phyloP scores from a whole-genome alignment of 2,888 invertebrate species.

The Gastracanthus pulcherrimus region DNA sequence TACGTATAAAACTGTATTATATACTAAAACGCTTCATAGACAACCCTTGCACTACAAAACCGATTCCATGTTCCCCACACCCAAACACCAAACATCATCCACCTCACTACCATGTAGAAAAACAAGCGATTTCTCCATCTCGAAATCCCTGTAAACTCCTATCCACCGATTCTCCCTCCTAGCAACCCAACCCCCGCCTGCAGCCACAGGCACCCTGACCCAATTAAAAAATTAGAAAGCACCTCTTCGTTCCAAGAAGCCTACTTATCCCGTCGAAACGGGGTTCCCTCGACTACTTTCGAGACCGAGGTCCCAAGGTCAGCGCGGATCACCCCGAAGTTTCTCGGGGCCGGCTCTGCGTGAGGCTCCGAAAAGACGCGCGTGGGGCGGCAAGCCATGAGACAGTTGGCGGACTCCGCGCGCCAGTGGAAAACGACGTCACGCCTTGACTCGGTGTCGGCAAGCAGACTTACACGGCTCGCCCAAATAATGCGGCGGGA shows the following conservation, averaged over 20 bases:
- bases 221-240: slow-evolving; percentile 54
- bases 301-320: slow-evolving; percentile 22
- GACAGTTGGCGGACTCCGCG: background rate
- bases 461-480: slow-evolving; percentile 24
- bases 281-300: background rate
- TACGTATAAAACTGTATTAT: no score
- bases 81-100: no score
- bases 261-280: slow-evolving; percentile 4
- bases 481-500: slow-evolving; percentile 24
- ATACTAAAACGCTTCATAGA: no score
- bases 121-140: no score
- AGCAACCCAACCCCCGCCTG: no score
- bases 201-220: slow-evolving; percentile 24
- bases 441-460: slow-evolving; percentile 46
- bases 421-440: slow-evolving; percentile 25
- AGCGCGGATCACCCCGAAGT: background rate
- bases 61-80: no score
- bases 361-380: background rate
- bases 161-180: no score
- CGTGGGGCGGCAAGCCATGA: background rate
- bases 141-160: no score
- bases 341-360: background rate
- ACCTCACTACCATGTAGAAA: no score
- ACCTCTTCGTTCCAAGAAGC: slow-evolving; percentile 25
- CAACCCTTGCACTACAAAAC: no score